Evolutionary conservation across 2,797 vertebrate species (phyloP).

Genomic region (Sebastes itinus): DNA sequence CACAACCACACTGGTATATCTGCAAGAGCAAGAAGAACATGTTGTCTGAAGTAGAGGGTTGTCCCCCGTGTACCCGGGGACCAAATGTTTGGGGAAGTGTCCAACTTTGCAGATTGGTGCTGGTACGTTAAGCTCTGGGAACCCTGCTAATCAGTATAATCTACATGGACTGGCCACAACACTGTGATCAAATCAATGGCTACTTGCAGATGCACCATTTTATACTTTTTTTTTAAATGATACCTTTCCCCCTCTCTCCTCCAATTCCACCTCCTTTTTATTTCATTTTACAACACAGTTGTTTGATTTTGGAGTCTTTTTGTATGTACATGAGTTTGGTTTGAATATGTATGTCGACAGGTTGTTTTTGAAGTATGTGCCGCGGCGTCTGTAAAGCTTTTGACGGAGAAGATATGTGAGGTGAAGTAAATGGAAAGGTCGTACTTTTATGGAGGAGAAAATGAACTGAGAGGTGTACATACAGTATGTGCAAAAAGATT

Average conservation of each 20-base stretch:
- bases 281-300: constrained; percentile 48
- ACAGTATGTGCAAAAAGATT: constrained; percentile 50
- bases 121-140: constrained; percentile 50
- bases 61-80: constrained; percentile 29
- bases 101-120: constrained; percentile 32
- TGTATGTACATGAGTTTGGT: constrained; percentile 51
- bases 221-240: constrained; percentile 16
- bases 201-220: constrained; percentile 57
- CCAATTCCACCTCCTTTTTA: constrained; percentile 7
- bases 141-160: constrained; percentile 50
- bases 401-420: constrained; percentile 6
- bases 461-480: constrained; percentile 56
- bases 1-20: constrained; percentile 31
- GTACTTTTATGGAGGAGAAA: constrained; percentile 36
- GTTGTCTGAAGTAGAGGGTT: constrained; percentile 30
- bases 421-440: constrained; percentile 2
- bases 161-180: constrained; percentile 60
- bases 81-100: constrained; percentile 22
- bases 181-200: constrained; percentile 72
- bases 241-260: constrained; percentile 1
- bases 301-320: constrained; percentile 50
- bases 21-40: constrained; percentile 7
- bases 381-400: constrained; percentile 43
- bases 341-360: constrained; percentile 44
- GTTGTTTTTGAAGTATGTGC: constrained; percentile 51